phyloP scores from a whole-genome alignment of 2,113 vertebrate species.

The Meles meles region DNA sequence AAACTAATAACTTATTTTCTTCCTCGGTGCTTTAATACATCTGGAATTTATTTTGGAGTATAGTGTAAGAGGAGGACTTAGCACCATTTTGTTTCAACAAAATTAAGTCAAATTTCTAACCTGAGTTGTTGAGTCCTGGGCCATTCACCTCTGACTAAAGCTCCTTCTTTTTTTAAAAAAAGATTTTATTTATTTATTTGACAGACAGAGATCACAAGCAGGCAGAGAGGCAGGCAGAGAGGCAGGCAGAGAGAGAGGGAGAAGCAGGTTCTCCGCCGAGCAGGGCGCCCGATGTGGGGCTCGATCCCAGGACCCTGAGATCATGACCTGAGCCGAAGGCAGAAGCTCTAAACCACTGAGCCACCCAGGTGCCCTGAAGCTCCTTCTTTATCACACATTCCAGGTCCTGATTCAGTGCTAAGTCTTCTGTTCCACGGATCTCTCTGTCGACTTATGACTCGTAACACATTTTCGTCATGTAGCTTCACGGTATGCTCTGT shows the following conservation, averaged over 20 bases:
- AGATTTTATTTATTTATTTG: no score
- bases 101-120: background rate
- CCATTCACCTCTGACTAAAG: accelerated
- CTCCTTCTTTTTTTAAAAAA: no score
- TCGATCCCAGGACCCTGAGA: no score
- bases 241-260: no score
- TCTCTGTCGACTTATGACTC: background rate
- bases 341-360: no score
- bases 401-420: accelerated
- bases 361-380: no score
- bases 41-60: background rate
- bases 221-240: no score
- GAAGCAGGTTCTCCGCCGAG: no score
- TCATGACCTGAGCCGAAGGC: no score
- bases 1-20: background rate
- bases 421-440: background rate
- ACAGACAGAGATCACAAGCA: no score
- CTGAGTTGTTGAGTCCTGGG: background rate
- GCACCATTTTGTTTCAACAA: background rate
- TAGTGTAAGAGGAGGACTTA: background rate
- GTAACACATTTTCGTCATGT: background rate
- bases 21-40: background rate
- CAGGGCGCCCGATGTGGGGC: no score
- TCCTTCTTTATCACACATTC: background rate
- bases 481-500: background rate